Evolutionary conservation across 2,113 vertebrate genomes (phyloP).

Genomic region (Hyla sarda): DNA sequence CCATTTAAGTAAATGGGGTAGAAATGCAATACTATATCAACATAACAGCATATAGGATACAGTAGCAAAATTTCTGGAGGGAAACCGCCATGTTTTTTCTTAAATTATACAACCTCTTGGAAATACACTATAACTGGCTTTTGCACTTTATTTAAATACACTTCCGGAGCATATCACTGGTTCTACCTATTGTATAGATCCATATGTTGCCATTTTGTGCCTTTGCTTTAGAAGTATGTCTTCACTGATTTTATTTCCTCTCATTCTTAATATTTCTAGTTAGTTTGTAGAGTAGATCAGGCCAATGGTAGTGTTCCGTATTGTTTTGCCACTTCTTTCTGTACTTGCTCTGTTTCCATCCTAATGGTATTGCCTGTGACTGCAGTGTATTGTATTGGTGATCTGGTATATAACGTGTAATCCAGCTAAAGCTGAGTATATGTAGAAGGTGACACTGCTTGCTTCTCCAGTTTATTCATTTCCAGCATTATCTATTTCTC

Average conservation of each 20-base stretch:
- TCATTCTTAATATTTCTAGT: neutral
- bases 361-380: neutral
- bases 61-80: neutral
- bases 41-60: neutral
- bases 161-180: neutral
- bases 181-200: neutral
- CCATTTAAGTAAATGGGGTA: neutral
- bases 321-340: neutral
- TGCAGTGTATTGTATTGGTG: constrained; percentile 30
- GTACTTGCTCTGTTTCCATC: neutral
- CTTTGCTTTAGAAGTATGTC: neutral
- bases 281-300: neutral
- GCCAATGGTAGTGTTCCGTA: neutral
- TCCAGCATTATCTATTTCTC: neutral
- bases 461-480: neutral
- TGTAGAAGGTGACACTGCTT: constrained; percentile 34
- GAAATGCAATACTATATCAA: too few species aligned
- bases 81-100: neutral
- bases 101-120: neutral
- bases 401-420: constrained; percentile 25
- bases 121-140: too few species aligned
- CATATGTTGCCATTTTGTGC: neutral
- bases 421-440: neutral
- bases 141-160: constrained; percentile 19
- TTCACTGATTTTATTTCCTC: neutral